Evolutionary conservation across 2,888 invertebrate genomes (phyloP).

Genomic region (Malacosoma neustria): DNA sequence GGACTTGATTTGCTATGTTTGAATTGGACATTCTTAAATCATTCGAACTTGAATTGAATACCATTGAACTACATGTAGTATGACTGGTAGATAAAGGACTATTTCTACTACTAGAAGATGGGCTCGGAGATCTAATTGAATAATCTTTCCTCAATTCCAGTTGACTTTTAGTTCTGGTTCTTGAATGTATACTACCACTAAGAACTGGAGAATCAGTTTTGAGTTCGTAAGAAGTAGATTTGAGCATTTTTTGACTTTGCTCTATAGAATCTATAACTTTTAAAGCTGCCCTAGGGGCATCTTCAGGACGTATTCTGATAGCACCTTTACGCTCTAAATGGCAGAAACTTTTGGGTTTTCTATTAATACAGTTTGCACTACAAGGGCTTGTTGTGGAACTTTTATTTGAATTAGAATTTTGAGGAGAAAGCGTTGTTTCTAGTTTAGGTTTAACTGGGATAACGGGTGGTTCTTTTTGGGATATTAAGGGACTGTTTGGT

Average conservation of each 20-base stretch:
- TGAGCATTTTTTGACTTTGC: constrained; percentile 66
- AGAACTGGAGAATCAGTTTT: constrained; percentile 60
- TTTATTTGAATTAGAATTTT: constrained; percentile 51
- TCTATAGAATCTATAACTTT: constrained; percentile 68
- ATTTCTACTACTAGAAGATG: constrained; percentile 66
- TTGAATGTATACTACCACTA: constrained; percentile 41
- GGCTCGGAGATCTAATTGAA: constrained; percentile 58
- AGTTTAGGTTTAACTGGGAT: constrained; percentile 42
- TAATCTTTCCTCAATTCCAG: constrained; percentile 58
- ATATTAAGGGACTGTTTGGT: constrained; percentile 65
- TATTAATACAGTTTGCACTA: constrained; percentile 55
- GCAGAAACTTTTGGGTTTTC: constrained; percentile 50
- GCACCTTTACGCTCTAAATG: constrained; percentile 66
- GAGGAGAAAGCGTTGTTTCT: constrained; percentile 55
- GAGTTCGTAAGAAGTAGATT: constrained; percentile 63
- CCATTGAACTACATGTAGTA: constrained; percentile 71
- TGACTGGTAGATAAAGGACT: constrained; percentile 68
- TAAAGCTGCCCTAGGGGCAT: constrained; percentile 58
- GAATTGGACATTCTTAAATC: constrained; percentile 66
- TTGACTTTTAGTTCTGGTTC: constrained; percentile 51
- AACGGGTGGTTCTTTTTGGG: constrained; percentile 54
- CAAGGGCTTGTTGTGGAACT: constrained; percentile 51
- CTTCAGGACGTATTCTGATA: constrained; percentile 64
- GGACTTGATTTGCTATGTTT: constrained; percentile 62
- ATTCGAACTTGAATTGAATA: constrained; percentile 69